Evolutionary conservation across 2,113 vertebrate genomes (phyloP).

Genomic region (Catagonus wagneri): DNA sequence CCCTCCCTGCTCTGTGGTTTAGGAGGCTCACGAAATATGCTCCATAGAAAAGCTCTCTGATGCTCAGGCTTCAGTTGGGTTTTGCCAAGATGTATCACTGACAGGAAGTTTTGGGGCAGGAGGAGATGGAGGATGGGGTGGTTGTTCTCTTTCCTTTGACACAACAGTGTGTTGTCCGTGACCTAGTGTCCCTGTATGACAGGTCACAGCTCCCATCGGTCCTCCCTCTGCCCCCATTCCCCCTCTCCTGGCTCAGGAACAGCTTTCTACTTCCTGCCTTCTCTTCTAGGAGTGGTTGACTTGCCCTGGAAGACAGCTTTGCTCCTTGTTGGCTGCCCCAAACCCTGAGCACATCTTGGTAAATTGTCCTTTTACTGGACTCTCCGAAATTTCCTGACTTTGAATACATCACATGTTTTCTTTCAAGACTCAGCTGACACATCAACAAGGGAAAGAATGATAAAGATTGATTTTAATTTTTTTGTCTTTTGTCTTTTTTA

Average conservation of each 20-base stretch:
- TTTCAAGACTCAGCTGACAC: neutral
- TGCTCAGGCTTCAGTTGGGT: neutral
- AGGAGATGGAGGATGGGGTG: neutral
- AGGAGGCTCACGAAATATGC: neutral
- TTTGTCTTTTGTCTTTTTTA: too few relatives aligned
- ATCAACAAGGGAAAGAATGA: neutral
- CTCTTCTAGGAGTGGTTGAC: neutral
- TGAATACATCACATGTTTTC: neutral
- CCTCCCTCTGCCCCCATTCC: neutral
- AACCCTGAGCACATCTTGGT: neutral
- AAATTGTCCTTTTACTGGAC: neutral
- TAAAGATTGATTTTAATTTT: neutral
- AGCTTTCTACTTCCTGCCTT: neutral
- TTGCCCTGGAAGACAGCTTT: neutral
- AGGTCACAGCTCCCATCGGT: neutral
- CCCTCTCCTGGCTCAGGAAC: neutral
- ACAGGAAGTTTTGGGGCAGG: neutral
- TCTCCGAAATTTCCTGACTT: neutral
- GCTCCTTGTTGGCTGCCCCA: neutral
- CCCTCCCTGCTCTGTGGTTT: neutral
- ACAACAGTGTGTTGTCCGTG: accelerated
- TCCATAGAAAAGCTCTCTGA: neutral
- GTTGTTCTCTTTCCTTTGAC: neutral
- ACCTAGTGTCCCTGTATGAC: neutral
- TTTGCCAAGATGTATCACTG: neutral